Conservation (phyloP, 2,797 vertebrate species). For the Darevskia nairensis region DNA sequence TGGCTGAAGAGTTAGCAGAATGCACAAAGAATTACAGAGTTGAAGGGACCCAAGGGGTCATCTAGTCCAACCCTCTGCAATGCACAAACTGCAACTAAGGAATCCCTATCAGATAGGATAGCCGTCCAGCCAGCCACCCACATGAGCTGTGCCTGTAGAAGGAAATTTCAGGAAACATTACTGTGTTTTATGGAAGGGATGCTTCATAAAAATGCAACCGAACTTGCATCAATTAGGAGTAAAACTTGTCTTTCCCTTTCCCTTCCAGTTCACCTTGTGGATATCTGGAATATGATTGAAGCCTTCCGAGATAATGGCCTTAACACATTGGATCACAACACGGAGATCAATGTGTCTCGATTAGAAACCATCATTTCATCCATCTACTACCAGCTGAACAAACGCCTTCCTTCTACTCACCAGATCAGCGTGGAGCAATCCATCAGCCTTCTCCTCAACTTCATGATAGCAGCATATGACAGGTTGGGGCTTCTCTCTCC, state of each 20-base stretch:
- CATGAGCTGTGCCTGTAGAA: background rate
- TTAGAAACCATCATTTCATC: slow-evolving; percentile 97
- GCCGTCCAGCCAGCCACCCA: too few species aligned
- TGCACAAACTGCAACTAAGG: too few species aligned
- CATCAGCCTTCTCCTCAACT: slow-evolving; percentile 97
- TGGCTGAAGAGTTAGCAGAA: background rate
- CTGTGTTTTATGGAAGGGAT: background rate
- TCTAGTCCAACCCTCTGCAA: too few species aligned
- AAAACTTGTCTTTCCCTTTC: background rate
- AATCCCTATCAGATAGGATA: too few species aligned
- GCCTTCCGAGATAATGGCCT: slow-evolving; percentile 98
- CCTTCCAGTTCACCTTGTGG: slow-evolving; percentile 92
- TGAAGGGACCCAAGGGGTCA: too few species aligned
- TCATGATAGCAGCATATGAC: slow-evolving; percentile 95
- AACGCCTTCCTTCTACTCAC: slow-evolving; percentile 95
- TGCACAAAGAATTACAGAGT: too few species aligned
- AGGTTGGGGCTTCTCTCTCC: slow-evolving; percentile 76
- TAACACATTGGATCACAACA: slow-evolving; percentile 91
- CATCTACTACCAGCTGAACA: slow-evolving; percentile 98
- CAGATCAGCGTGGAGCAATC: slow-evolving; percentile 98
- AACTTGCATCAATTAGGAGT: background rate
- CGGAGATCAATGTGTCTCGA: slow-evolving; percentile 94
- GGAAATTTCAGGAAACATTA: background rate
- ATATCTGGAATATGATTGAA: slow-evolving; percentile 99
- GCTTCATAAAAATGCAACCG: background rate